These are phyloP conservation scores for Oceanodroma leucorhoa DNA, from an alignment of 2,797 vertebrate genomes.

Conservation along the genomic window DNA sequence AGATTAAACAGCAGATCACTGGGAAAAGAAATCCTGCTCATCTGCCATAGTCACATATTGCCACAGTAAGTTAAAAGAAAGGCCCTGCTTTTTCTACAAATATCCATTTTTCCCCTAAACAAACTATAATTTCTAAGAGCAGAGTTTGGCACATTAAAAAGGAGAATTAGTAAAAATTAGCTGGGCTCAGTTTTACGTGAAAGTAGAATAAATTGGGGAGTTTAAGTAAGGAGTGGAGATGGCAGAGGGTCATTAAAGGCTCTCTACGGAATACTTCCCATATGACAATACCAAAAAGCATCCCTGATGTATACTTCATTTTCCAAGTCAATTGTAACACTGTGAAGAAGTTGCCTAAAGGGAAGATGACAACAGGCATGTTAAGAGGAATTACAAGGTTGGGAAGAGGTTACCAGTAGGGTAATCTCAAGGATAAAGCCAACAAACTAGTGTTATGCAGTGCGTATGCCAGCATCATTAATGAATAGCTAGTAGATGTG, in stretches of 20 bases:
- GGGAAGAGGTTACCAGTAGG: not conserved
- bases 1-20: not conserved
- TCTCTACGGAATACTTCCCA: not conserved
- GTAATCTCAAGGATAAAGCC: not conserved
- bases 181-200: not conserved
- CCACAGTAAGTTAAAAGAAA: not conserved
- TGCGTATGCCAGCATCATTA: not conserved
- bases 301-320: not conserved
- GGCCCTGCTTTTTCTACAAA: not conserved
- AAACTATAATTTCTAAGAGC: not conserved
- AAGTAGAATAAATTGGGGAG: not conserved
- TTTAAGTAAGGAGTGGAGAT: not conserved
- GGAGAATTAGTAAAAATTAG: not conserved
- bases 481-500: not conserved
- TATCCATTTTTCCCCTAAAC: not conserved
- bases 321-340: not conserved
- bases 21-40: not conserved
- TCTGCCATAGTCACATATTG: fast-evolving
- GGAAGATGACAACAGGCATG: not conserved
- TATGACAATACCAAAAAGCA: not conserved
- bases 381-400: not conserved
- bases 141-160: not conserved
- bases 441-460: not conserved
- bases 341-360: not conserved
- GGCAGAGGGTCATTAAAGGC: not conserved